Base-by-base conservation (phyloP, 2,888 invertebrate genomes). In the Glyphotaelius pellucidus region DNA sequence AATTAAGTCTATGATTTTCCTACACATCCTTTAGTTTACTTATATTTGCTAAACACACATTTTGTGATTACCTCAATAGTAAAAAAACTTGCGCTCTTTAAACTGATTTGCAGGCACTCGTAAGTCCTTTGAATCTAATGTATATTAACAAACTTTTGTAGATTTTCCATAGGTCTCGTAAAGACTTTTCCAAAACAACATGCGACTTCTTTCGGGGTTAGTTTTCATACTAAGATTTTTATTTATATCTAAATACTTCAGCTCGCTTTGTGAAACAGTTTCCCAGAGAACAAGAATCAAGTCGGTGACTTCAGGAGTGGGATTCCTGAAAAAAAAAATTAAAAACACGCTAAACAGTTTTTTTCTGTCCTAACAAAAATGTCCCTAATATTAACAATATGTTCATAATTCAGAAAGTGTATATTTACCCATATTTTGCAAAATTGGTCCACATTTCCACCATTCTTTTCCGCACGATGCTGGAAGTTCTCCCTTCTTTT, bases 251-350 rank as follows among this genome's bases (percentile, higher is more conserved):
- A 93, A 84, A 85, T 89, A 93, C 25, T 93, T 92, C 19, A 93
- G 30, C 7, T 90, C 80, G 25, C 94, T 93, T 14, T 93, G 93
- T 3, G 94, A 94, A 1, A 94, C 94, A 0, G 95, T 94, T 5
- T 93, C 87, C 95, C 95, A 95, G 92, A 94, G 94, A 11, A 94
- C 93, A n/a, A 94, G 94, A 3, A 95, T 90, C 0, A 95, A 93
- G 0, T 94, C 94, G 0, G 94, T 93, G 0, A 91, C 93, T 32
- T 94, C 94, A 0, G 95, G 95, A 1, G 95, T 95, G 0, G 95
- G 95, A 80, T 95, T 94, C 2, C 95, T 95, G 85, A 90, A 90
- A 91, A 15, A 89, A 52, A 84, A 91, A 38, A 89, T 35, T 35
- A 31, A 85, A 2, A 15, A 31, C 9, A 9, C 38, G 32, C 4